Base-by-base conservation (phyloP, 2,888 invertebrate species). In the Entomobrya multifasciata region DNA sequence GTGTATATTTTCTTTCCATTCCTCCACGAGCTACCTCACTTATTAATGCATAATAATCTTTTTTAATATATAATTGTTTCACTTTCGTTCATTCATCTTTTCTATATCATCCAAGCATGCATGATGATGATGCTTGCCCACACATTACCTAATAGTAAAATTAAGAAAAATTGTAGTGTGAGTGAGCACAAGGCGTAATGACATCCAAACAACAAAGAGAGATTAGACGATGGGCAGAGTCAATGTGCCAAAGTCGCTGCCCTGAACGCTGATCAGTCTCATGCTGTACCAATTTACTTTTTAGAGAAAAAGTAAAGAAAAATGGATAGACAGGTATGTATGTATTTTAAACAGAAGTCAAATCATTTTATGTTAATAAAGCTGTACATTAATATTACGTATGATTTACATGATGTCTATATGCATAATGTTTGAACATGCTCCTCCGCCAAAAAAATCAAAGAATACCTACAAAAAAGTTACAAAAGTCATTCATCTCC, bases 11-110 rank as follows among this genome's bases (percentile, higher is more conserved):
- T 52, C 15, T 57, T 5, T 49, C n/a, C n/a, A n/a, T n/a, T n/a
- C n/a, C n/a, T n/a, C n/a, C n/a, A n/a, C n/a, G 27, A 49, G 36
- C 47, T 52, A 27, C 27, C 74, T 41, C 30, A 30, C 15, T 41
- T 36, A 30, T 15, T 22, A 30, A 13, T 41, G 27, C 5, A 41
- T 36, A 41, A 49, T 30, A 27, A 55, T 47, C 22, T 4, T 36
- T 36, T 4, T 36, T 36, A 36, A 4, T 36, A 36, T 13, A 83
- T 77, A 27, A 84, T 77, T 78, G 79, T 86, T 86, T 87, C 77
- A 87, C 72, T 78, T 78, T 82, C 87, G 81, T 86, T 86, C 86
- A 77, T 87, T 87, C 87, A 87, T 87, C 87, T 81, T 55, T 70
- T 25, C 74, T 10, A 13, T 65, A 30, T 36, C 22, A 47, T 70